Evolutionary conservation across 2,888 invertebrate species (phyloP), one percentile per base, ranked within the genome.

Genomic region (Drosophila tanythrix): DNA sequence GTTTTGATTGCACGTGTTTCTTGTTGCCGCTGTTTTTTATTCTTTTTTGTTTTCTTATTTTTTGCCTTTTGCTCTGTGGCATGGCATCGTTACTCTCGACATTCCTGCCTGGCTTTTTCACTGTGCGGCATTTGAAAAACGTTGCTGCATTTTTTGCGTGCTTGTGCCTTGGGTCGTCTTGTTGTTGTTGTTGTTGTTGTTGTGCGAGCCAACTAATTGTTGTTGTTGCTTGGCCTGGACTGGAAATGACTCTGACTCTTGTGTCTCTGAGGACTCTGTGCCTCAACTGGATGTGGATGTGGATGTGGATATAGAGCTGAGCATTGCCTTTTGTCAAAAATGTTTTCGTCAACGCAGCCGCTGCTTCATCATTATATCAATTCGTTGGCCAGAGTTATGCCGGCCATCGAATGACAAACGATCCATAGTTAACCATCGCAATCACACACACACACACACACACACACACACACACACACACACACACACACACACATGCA

Each of bases 101-200:
- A 85, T 86, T 86, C 72, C 62, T 67, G 70, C 48, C 70, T 61
- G 31, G 61, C 71, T 64, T 66, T 73, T 68, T 63, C 61, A 48
- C 38, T 66, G 40, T 67, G 80, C 83, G 89, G 89, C 88, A 87
- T 90, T 87, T 87, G 86, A 88, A 90, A 87, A 87, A 77, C 89
- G 83, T 90, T 90, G 88, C 86, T 70, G 86, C 89, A 89, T 86
- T 88, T 86, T 82, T 86, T 82, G 83, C 85, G 89, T 89, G 79
- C 76, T 53, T 81, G 46, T 52, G 75, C 69, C 67, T 76, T 68
- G 70, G 64, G 51, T 80, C 56, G 62, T 53, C 56, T 79, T 84
- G 21, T 21, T 81, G 81, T 75, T 78, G 77, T 21, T 81, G 81
- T 75, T 78, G 77, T 70, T 69, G 71, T n/a, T 33, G 64, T 51